Base-by-base conservation (phyloP, 2,888 invertebrate genomes). In the Agriopis leucophaearia region DNA sequence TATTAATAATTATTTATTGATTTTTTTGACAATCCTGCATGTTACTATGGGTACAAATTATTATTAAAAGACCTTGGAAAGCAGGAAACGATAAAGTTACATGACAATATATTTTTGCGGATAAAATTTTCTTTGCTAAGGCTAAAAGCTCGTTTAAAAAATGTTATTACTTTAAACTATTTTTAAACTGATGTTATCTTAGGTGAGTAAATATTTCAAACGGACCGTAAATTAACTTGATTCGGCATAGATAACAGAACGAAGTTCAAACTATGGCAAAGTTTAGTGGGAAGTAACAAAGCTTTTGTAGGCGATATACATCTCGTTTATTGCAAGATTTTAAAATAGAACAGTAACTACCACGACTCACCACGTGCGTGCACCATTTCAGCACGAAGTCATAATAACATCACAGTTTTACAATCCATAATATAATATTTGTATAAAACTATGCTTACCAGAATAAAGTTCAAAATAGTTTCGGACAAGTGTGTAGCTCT, bases 291-390 rank as follows among this genome's bases (percentile, higher is more conserved):
- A 61, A 66, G 51, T 61, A 44, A 35, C 55, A 54, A 47, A 55
- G 42, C 59, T 35, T 64, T 60, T 38, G 59, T 54, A 52, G 13
- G 52, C 52, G 58, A 64, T 64, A 52, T 36, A 48, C 48, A 64
- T 64, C 64, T 36, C 42, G 57, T 64, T 64, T 64, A 64, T 58
- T 38, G 51, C 51, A 16, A 50, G 44, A 47, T 59, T 47, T 55
- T 48, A 65, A 60, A 65, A 65, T 65, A 65, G 65, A 65, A 60
- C 54, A 38, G 47, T 16, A 47, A 59, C 16, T 27, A 27, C 15
- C 45, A 15, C 42, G 47, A 7, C n/a, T 13, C 35, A 57, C 38
- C 27, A 36, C 50, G 59, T 59, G 59, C 50, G 40, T 59, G 64
- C 51, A 18, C 57, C 38, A 38, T 47, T 65, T 50, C 38, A 60